A percentile compares a stretch with the other conserved stretches of the same genome.
Evolutionary conservation across 2,888 invertebrate genomes (phyloP).

Genomic region (Xanthorhoe designata): DNA sequence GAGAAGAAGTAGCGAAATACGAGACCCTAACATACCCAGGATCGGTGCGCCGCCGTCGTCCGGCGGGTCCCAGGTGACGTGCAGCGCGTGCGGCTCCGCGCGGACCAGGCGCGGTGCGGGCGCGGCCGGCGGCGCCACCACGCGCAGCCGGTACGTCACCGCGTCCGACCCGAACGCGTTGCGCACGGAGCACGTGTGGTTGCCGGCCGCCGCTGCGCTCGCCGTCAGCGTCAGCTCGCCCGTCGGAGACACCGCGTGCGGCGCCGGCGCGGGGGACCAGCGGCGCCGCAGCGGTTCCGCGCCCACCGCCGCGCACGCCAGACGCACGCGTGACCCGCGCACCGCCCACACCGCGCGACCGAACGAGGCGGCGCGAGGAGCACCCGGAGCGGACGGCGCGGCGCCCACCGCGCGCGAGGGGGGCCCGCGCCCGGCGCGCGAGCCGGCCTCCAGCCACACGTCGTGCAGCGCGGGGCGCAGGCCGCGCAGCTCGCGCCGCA

Average conservation of each 20-base stretch:
- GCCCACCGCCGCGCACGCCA: slow-evolving; percentile 89
- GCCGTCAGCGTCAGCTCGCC: slow-evolving; percentile 85
- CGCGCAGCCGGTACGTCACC: slow-evolving; percentile 80
- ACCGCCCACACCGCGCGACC: slow-evolving; percentile 87
- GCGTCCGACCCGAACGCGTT: slow-evolving; percentile 93
- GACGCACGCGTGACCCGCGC: slow-evolving; percentile 86
- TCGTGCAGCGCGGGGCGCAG: slow-evolving; percentile 91
- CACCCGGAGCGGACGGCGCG: slow-evolving; percentile 79
- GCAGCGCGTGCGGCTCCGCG: slow-evolving; percentile 80
- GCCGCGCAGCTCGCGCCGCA: slow-evolving; percentile 87
- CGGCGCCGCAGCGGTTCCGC: slow-evolving; percentile 87
- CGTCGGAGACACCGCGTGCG: slow-evolving; percentile 82
- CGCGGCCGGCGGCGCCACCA: slow-evolving; percentile 76
- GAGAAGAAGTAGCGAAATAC: no score
- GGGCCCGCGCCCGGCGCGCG: slow-evolving; percentile 87
- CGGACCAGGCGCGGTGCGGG: slow-evolving; percentile 86
- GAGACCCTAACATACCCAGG: slow-evolving; percentile 48
- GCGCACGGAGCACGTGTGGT: slow-evolving; percentile 91
- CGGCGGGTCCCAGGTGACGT: slow-evolving; percentile 87
- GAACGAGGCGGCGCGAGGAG: slow-evolving; percentile 92
- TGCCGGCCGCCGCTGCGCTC: slow-evolving; percentile 86
- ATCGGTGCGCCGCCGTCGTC: slow-evolving; percentile 56
- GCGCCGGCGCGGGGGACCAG: slow-evolving; percentile 85
- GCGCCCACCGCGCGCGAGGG: slow-evolving; percentile 86
- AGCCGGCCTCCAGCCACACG: slow-evolving; percentile 91